These are phyloP conservation scores for Upupa epops DNA, from an alignment of 2,113 vertebrate genomes.

Conservation along the genomic window DNA sequence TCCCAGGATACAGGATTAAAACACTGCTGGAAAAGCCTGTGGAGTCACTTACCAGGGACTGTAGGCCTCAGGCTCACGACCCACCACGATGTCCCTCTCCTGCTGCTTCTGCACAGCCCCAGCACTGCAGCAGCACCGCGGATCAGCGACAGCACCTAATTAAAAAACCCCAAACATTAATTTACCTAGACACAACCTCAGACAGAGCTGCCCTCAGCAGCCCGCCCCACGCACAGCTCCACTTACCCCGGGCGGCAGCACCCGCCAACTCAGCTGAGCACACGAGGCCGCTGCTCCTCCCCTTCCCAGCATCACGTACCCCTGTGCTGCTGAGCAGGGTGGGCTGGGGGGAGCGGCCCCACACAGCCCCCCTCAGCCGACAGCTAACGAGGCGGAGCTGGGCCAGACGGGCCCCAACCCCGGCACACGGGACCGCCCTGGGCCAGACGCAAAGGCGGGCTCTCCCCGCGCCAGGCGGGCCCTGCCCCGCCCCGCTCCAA, in stretches of 20 bases:
- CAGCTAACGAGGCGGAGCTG: too few relatives aligned
- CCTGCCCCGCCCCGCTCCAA: neutral
- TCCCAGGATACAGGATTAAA: accelerated
- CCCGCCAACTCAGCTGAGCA: neutral
- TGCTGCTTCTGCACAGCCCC: accelerated
- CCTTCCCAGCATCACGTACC: too few relatives aligned
- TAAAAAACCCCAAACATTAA: accelerated
- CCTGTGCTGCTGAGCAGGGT: too few relatives aligned
- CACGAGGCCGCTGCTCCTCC: neutral
- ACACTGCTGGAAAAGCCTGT: accelerated
- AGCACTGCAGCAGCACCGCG: accelerated
- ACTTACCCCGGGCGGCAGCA: too few relatives aligned
- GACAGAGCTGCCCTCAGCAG: neutral
- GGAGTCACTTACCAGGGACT: accelerated
- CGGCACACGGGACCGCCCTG: too few relatives aligned
- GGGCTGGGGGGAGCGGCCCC: too few relatives aligned
- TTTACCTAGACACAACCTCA: accelerated
- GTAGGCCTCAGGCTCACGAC: neutral
- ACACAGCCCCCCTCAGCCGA: too few relatives aligned
- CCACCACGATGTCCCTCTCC: accelerated
- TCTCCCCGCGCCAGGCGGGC: neutral
- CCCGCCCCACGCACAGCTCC: accelerated
- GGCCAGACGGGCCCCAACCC: too few relatives aligned
- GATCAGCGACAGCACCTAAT: accelerated
- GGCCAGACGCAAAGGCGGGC: neutral